A percentile compares a stretch with the other conserved stretches of the same genome.
Conservation (phyloP, 2,888 invertebrate genomes). For the Sclerodermus sp. region DNA sequence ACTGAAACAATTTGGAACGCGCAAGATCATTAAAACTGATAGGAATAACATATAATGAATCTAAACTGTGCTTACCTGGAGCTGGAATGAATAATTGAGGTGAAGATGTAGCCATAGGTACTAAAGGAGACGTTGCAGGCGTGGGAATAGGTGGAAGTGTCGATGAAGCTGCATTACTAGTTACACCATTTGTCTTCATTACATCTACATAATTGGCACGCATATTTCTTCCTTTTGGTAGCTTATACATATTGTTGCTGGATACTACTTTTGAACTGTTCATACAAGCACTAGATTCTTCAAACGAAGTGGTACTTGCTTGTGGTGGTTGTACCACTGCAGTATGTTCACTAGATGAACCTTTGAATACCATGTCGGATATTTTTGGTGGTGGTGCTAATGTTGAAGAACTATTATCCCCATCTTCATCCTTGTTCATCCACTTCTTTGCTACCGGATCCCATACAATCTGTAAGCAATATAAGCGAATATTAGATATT, state of each 20-base stretch:
- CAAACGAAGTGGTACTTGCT: slow-evolving; percentile 12
- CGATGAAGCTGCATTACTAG: slow-evolving; percentile 44
- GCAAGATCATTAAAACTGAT: too few species aligned
- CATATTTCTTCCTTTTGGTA: slow-evolving; percentile 77
- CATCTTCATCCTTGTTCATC: slow-evolving; percentile 79
- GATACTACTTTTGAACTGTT: slow-evolving; percentile 40
- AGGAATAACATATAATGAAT: slow-evolving; percentile 2
- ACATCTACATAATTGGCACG: slow-evolving; percentile 79
- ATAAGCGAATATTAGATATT: slow-evolving; percentile 15
- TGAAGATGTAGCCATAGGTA: slow-evolving; percentile 56
- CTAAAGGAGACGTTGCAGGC: slow-evolving; percentile 56
- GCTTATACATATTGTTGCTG: slow-evolving; percentile 72
- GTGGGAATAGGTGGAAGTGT: slow-evolving; percentile 37
- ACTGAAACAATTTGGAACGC: slow-evolving; percentile 51
- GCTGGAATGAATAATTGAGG: slow-evolving; percentile 63
- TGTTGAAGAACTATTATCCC: slow-evolving; percentile 60
- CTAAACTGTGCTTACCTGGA: slow-evolving; percentile 49
- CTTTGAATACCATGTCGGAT: slow-evolving; percentile 59
- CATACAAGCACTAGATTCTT: slow-evolving; percentile 1
- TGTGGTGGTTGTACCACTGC: slow-evolving; percentile 8
- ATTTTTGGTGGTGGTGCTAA: slow-evolving; percentile 74
- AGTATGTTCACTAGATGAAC: slow-evolving; percentile 39
- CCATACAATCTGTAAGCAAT: slow-evolving; percentile 81
- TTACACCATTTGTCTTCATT: slow-evolving; percentile 73
- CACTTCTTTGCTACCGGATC: slow-evolving; percentile 84